Percentiles rank a stretch among this genome's conserved stretches.
Conservation (phyloP, 2,888 invertebrate species). For the Scaptomyza cyrtandrae region DNA sequence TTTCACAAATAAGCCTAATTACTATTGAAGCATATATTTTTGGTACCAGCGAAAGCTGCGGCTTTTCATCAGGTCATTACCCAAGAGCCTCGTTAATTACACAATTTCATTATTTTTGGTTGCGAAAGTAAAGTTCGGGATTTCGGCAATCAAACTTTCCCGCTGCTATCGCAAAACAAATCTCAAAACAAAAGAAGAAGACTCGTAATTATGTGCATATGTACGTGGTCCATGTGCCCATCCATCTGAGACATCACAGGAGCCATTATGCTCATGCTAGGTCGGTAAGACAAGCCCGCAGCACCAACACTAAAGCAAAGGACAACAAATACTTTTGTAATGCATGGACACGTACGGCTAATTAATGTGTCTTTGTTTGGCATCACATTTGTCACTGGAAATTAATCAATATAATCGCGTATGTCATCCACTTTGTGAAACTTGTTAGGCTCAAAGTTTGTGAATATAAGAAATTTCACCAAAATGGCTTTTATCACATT, state of each 20-base stretch:
- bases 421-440: conserved; percentile 60
- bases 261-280: conserved; percentile 83
- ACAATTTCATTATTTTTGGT: conserved; percentile 74
- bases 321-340: conserved; percentile 80
- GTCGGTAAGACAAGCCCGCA: conserved; percentile 50
- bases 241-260: conserved; percentile 63
- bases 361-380: conserved; percentile 72
- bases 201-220: conserved; percentile 67
- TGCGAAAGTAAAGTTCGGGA: conserved; percentile 70
- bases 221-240: conserved; percentile 58
- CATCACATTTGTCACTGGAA: conserved; percentile 57
- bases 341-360: conserved; percentile 78
- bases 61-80: conserved; percentile 65
- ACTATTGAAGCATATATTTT: conserved; percentile 19
- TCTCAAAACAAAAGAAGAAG: conserved; percentile 17
- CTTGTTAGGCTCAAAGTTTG: conserved; percentile 42
- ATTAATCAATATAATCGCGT: conserved; percentile 56
- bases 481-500: neutral
- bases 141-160: conserved; percentile 73
- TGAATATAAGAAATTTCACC: neutral
- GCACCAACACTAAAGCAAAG: conserved; percentile 36
- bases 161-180: conserved; percentile 50
- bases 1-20: neutral
- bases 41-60: conserved; percentile 25
- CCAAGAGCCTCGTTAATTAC: conserved; percentile 74